A percentile compares a stretch with the other conserved stretches of the same genome.
Conservation (phyloP, 2,797 vertebrate genomes). For the Streptopelia turtur region DNA sequence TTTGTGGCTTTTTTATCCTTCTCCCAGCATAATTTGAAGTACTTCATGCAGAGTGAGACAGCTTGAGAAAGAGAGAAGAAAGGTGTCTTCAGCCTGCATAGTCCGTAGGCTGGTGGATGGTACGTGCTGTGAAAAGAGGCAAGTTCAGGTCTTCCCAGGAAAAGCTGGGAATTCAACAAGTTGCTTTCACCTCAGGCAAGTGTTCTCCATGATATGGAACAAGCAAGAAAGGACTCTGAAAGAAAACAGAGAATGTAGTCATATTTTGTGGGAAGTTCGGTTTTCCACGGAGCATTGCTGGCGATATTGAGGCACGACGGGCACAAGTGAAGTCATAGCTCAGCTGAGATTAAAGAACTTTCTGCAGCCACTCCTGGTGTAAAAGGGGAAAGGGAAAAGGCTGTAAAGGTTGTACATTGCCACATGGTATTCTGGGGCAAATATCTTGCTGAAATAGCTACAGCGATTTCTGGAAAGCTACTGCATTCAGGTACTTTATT, state of each 20-base stretch:
- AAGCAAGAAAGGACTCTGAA: not conserved
- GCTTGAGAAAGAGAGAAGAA: not conserved
- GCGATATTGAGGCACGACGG: not conserved
- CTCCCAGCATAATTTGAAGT: not conserved
- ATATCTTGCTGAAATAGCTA: not conserved
- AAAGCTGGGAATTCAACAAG: not conserved
- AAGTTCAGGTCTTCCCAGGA: not conserved
- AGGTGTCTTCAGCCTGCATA: not conserved
- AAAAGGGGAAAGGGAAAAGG: not conserved
- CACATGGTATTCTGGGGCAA: not conserved
- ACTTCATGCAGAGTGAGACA: not conserved
- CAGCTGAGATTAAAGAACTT: not conserved
- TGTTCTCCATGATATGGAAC: not conserved
- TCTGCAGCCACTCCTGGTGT: not conserved
- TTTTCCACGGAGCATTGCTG: not conserved
- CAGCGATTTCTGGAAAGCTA: not conserved
- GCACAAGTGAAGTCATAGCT: accelerated
- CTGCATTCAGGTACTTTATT: not conserved
- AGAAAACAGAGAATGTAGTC: not conserved
- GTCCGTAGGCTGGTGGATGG: not conserved
- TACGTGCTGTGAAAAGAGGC: accelerated
- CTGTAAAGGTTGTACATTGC: not conserved
- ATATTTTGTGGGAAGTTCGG: not conserved
- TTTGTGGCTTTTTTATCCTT: not conserved
- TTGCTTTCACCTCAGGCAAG: not conserved